Evolutionary conservation across 2,113 vertebrate species (phyloP), one percentile per base, ranked within the genome.

Genomic region (Nematolebias whitei): DNA sequence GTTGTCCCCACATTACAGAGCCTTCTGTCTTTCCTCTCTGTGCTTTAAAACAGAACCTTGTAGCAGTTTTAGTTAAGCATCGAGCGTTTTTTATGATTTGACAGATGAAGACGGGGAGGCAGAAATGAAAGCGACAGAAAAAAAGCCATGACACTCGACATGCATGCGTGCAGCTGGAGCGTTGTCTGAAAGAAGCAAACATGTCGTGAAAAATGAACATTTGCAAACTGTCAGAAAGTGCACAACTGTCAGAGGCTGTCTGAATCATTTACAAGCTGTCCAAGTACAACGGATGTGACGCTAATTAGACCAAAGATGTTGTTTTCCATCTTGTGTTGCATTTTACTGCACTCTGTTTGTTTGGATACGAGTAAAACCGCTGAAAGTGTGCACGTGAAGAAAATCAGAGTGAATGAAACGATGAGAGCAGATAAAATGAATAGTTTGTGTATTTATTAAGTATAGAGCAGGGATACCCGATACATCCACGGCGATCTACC

Each of bases 121-220:
- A 61, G 16, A 49, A 10, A 0, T 24, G 61, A 19, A 67, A 62
- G 61, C 48, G 19, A 1, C 2, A 71, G 38, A 69, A 52, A 61
- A 69, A 69, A 19, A 43, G 26, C 43, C 67, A 26, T 64, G 61
- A 58, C 41, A 47, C 16, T 48, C 43, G 54, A 35, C 35, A 24
- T 11, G 22, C 32, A 49, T 55, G 56, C n/a, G 16, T 32, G 49
- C 41, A 61, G 55, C 55, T 48, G 63, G 23, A 66, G 18, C 11
- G n/a, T 35, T 32, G 47, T 47, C 22, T 32, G 10, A 4, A 24
- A 4, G 60, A 16, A 6, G 56, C 57, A 35, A 74, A 78, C 15
- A 1, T 45, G 2, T 29, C 58, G 32, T 35, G 18, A 54, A 54
- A 48, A 58, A 15, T 3, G 18, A 40, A 55, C 18, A 41, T 47